Evolutionary conservation across 30 jellyfish, hydroid and myxozoan genomes (phyloP).

Genomic region (Hydractinia echinata): DNA sequence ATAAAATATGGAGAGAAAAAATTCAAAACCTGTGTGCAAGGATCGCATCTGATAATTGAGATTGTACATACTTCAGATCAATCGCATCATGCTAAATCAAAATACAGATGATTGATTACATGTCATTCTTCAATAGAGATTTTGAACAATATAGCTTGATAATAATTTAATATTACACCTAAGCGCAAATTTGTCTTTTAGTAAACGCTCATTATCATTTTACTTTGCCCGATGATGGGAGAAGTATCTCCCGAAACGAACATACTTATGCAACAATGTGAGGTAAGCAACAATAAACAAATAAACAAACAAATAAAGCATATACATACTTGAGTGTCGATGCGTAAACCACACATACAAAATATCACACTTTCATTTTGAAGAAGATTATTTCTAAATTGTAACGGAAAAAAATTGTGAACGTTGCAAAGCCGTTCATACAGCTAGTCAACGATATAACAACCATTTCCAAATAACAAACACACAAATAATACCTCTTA

Average conservation of each 20-base stretch:
- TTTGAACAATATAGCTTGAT: too few species aligned
- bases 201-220: too few species aligned
- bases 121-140: background rate
- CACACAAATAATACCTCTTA: conserved; percentile 38
- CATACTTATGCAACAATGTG: too few species aligned
- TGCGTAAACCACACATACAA: conserved; percentile 65
- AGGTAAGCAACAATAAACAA: too few species aligned
- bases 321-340: conserved; percentile 56
- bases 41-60: background rate
- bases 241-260: too few species aligned
- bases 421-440: background rate
- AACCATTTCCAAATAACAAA: too few species aligned
- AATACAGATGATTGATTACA: background rate
- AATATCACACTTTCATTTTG: conserved; percentile 53
- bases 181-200: too few species aligned
- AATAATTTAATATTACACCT: too few species aligned
- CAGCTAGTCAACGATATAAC: too few species aligned
- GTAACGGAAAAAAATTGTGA: background rate
- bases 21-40: background rate
- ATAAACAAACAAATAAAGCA: background rate
- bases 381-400: conserved; percentile 43
- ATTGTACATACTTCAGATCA: background rate
- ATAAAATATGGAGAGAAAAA: background rate
- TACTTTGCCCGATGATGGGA: too few species aligned
- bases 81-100: conserved; percentile 2